A percentile compares a stretch with the other conserved stretches of the same genome.
Conservation (phyloP, 2,113 vertebrate species). For the Syrrhaptes paradoxus region DNA sequence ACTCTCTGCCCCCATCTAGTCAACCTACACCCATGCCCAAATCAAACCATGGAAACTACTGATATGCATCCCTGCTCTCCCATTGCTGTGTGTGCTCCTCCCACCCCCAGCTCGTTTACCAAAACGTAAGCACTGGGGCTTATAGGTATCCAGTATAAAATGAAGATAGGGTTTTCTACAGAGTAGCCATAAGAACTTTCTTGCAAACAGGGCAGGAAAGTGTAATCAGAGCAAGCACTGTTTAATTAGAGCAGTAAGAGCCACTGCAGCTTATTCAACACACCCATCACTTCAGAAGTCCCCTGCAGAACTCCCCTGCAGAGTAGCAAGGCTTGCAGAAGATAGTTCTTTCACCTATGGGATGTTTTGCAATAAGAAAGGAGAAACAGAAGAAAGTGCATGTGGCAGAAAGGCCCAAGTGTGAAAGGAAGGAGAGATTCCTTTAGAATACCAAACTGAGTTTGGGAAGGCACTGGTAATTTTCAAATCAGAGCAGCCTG, state of each 20-base stretch:
- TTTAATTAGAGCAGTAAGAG: neutral
- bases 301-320: neutral
- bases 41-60: neutral
- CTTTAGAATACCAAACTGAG: neutral
- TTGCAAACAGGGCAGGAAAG: neutral
- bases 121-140: neutral
- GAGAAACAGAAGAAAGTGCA: neutral
- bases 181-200: neutral
- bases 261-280: neutral
- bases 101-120: neutral
- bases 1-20: neutral
- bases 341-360: neutral
- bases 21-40: neutral
- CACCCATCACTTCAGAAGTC: accelerated
- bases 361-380: neutral
- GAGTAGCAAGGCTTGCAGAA: neutral
- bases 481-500: neutral
- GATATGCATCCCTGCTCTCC: neutral
- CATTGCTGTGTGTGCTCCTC: neutral
- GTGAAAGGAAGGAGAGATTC: neutral
- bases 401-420: neutral
- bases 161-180: neutral
- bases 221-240: neutral
- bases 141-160: neutral
- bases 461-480: neutral